Evolutionary conservation across 2,797 vertebrate species (phyloP), one percentile per base, ranked within the genome.

Genomic region (Enteromius paludinosus): DNA sequence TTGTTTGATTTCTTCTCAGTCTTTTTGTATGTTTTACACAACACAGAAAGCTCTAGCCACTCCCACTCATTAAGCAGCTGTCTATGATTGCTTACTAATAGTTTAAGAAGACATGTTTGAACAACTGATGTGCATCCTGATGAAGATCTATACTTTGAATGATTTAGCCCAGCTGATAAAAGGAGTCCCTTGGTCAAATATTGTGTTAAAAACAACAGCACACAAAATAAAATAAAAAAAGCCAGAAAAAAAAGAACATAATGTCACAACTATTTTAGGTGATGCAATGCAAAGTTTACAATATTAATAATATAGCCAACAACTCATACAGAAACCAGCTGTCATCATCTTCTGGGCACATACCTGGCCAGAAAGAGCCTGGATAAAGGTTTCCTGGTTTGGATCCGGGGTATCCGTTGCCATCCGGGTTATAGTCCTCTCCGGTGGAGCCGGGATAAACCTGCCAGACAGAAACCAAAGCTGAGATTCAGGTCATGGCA

Each of bases 291-390:
- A 1, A 49, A 52, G 47, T 52, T 56, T 56, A 11, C 20, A 54
- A n/a, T 23, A 56, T 59, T 25, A 25, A 23, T 25, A 61, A 61
- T 28, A 28, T 3, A 6, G 15, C 25, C 25, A 30, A 30, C 14
- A 30, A 61, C 12, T 59, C n/a, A 56, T 11, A 59, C 9, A n/a
- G 54, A 59, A 12, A 17, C 5, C 59, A 62, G 14, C n/a, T 3
- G n/a, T 56, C n/a, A 52, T 2, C n/a, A 30, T 28, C 3, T 1
- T 9, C 25, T 6, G 41, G 10, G 7, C 4, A 88, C 92, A 80
- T 81, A 99, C 97, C 98, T 94, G 97, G 93, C 96, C 98, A 98
- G 91, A 97, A 97, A 62, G 95, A 90, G 71, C 95, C 90, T 0
- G 96, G 94, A 91, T 97, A 99, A 87, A 96, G 88, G n/a, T 94